Base-by-base conservation (phyloP, 2,797 vertebrate genomes). In the Sarcoramphus papa region DNA sequence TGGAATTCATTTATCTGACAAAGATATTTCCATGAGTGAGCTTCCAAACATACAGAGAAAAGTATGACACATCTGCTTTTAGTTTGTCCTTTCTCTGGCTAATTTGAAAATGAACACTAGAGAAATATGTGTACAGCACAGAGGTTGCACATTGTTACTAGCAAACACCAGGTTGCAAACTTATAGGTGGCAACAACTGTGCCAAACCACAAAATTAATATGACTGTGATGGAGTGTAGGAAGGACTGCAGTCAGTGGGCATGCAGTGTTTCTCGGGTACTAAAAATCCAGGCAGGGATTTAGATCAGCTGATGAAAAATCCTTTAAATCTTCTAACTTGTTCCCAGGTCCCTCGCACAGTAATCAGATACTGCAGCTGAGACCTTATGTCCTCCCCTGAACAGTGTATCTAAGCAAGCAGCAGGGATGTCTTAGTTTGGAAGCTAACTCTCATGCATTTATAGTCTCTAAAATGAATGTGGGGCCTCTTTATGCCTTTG, bases 1-100 rank as follows among this genome's bases (percentile, higher is more conserved):
- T 95, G 95, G 96, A 94, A 95, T 91, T 95, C 68, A 93, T 96
- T 95, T 95, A 73, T 96, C 85, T 95, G 83, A 88, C 67, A 77
- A 77, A 94, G 72, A 83, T 54, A 85, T 93, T 97, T 97, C 92
- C 95, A 87, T 43, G n/a, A 53, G 14, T 43, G 72, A 89, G 64
- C 78, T 94, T 95, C 94, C 92, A 94, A 90, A 69, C 0, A 3
- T 45, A 60, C 53, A 62, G 75, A 88, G 60, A 83, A 79, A 89
- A 85, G 89, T 22, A 88, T 24, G 79, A 88, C 63, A 95, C 91
- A 94, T 96, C 85, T 96, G 95, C 85, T 95, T 95, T 95, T 83
- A 93, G 80, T 93, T 96, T 95, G 76, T 79, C 48, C 70, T 86
- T 65, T 93, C 92, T 95, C 57, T 40, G 35, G 77, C 74, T 90